phyloP scores from a whole-genome alignment of 2,797 vertebrate genomes.

The Parotocinclus haroldoi region DNA sequence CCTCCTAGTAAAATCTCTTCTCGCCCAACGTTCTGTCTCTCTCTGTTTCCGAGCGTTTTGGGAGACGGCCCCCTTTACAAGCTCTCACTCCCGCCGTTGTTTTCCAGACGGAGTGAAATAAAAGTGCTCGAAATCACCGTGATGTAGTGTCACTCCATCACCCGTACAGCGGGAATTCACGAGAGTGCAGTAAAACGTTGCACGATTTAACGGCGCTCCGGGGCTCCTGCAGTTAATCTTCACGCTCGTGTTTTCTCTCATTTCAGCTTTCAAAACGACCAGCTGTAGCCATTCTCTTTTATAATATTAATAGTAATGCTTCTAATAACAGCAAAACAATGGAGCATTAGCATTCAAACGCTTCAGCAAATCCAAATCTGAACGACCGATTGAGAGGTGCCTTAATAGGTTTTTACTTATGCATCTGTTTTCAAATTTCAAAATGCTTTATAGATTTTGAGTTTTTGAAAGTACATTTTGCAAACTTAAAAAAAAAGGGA shows the following conservation, averaged over 20 bases:
- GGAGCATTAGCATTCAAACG: no score
- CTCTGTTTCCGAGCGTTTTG: not conserved
- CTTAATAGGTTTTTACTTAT: no score
- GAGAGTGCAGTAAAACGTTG: not conserved
- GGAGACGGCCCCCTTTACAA: conserved; percentile 18
- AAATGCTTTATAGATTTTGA: no score
- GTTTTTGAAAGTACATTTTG: no score
- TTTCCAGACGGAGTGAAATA: conserved; percentile 20
- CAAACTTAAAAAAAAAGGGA: no score
- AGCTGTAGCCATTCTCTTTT: not conserved
- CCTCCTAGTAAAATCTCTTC: not conserved
- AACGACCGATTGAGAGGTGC: no score
- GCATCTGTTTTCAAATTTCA: no score
- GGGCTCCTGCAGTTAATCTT: not conserved
- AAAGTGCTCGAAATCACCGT: conserved; percentile 5
- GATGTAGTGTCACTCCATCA: conserved; percentile 2
- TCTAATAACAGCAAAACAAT: no score
- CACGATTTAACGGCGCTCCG: not conserved
- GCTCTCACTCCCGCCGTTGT: not conserved
- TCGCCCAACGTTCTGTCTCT: conserved; percentile 16
- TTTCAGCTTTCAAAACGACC: not conserved
- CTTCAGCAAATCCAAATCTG: no score
- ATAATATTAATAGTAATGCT: no score
- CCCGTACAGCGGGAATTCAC: not conserved
- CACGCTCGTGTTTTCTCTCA: not conserved